Evolutionary conservation across 1,140 invertebrate species (phyloP).

Genomic region (Wasmannia auropunctata): DNA sequence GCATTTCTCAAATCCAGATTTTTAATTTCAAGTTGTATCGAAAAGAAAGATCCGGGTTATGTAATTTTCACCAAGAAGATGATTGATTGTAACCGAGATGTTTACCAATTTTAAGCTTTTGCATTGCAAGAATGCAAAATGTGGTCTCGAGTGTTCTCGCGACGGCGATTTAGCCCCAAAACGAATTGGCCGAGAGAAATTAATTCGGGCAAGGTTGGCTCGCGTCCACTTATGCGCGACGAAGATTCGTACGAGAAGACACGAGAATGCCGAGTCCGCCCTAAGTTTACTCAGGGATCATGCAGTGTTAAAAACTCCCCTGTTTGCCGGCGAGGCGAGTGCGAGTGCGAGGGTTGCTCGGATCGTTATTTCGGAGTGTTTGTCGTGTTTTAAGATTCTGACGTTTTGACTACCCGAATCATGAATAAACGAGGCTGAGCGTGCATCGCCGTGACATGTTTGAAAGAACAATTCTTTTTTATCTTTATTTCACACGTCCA

Average conservation of each 20-base stretch:
- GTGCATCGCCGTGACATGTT: slow-evolving; percentile 41
- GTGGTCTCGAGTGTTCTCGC: not conserved
- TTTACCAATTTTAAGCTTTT: not conserved
- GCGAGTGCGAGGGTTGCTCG: slow-evolving; percentile 69
- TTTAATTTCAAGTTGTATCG: not conserved
- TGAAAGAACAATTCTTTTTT: slow-evolving; percentile 28
- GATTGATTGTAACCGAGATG: not conserved
- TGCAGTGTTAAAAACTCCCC: slow-evolving; percentile 82
- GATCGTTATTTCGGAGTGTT: slow-evolving; percentile 81
- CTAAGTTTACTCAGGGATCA: slow-evolving; percentile 80
- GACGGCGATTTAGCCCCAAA: slow-evolving; percentile 17
- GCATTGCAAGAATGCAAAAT: not conserved
- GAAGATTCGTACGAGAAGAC: slow-evolving; percentile 65
- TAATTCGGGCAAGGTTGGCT: slow-evolving; percentile 51
- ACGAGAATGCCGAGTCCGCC: slow-evolving; percentile 65
- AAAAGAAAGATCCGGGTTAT: not conserved
- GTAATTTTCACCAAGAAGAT: too few species aligned
- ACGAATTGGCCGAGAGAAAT: slow-evolving; percentile 18
- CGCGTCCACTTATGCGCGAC: slow-evolving; percentile 65
- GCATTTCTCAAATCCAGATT: not conserved
- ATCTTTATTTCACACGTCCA: not conserved
- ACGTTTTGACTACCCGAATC: slow-evolving; percentile 80
- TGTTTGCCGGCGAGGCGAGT: slow-evolving; percentile 79
- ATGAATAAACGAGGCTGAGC: slow-evolving; percentile 32
- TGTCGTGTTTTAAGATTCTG: slow-evolving; percentile 82